Percentiles rank a stretch among this genome's conserved stretches.
phyloP scores from a whole-genome alignment of 2,888 invertebrate species.

The Morinoia aosen region DNA sequence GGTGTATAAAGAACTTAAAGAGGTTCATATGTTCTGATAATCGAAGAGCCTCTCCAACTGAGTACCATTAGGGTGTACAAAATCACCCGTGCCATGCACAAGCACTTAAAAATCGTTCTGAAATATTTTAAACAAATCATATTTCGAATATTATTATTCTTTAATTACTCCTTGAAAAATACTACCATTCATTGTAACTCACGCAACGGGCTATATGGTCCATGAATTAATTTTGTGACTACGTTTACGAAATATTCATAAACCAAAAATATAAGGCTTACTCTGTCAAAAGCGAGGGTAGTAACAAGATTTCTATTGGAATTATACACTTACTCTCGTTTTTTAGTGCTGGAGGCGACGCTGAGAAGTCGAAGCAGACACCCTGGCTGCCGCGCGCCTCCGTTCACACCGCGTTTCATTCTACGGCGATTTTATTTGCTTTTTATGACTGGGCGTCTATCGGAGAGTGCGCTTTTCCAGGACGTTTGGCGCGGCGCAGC shows the following conservation, averaged over 20 bases:
- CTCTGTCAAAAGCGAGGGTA: not conserved
- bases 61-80: not conserved
- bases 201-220: not conserved
- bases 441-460: constrained; percentile 42
- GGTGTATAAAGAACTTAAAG: no score
- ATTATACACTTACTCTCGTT: not conserved
- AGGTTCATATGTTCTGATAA: no score
- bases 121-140: not conserved
- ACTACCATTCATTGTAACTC: not conserved
- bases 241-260: not conserved
- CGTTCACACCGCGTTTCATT: constrained; percentile 45
- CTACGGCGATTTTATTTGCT: constrained; percentile 43
- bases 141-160: not conserved
- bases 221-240: not conserved
- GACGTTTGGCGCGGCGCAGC: constrained; percentile 43
- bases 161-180: not conserved
- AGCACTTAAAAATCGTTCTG: not conserved
- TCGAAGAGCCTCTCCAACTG: not conserved
- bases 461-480: constrained; percentile 48
- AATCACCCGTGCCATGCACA: not conserved
- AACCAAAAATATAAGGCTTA: no score
- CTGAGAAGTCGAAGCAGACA: not conserved
- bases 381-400: not conserved
- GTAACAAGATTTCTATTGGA: not conserved
- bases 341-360: not conserved